Conservation (phyloP, 2,888 invertebrate genomes). For the Oeneis ivallda region DNA sequence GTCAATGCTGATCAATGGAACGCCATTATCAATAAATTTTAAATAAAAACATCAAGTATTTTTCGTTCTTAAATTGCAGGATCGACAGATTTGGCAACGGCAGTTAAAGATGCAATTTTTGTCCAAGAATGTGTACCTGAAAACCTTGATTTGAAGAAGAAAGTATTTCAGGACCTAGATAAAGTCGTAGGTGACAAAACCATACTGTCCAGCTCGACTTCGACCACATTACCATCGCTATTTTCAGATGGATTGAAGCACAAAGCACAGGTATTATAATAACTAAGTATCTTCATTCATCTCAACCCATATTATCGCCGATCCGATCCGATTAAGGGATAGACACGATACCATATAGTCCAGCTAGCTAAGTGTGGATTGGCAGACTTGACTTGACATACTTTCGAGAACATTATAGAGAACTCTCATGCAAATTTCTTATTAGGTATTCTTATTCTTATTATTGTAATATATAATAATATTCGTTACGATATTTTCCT, state of each 20-base stretch:
- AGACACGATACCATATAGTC: no score
- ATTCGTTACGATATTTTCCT: no score
- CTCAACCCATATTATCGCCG: no score
- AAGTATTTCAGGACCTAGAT: conserved; percentile 90
- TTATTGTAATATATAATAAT: no score
- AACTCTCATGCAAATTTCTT: no score
- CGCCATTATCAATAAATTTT: not conserved
- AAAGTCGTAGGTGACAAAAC: conserved; percentile 87
- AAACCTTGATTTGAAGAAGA: conserved; percentile 90
- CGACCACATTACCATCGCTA: conserved; percentile 93
- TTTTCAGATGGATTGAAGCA: conserved; percentile 92
- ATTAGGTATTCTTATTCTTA: no score
- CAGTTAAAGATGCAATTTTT: conserved; percentile 88
- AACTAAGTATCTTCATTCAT: no score
- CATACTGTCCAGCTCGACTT: conserved; percentile 96
- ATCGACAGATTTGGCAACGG: conserved; percentile 84
- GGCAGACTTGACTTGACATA: no score
- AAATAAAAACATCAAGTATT: not conserved
- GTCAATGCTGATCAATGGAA: not conserved
- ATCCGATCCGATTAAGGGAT: no score
- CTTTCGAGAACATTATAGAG: no score
- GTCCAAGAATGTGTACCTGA: conserved; percentile 98
- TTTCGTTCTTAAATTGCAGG: conserved; percentile 65
- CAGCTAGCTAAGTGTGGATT: no score
- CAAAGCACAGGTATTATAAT: conserved; percentile 73